These are phyloP conservation scores for Diadema setosum DNA, from an alignment of 35 echinoderm and acorn worm species.

Conservation along the genomic window DNA sequence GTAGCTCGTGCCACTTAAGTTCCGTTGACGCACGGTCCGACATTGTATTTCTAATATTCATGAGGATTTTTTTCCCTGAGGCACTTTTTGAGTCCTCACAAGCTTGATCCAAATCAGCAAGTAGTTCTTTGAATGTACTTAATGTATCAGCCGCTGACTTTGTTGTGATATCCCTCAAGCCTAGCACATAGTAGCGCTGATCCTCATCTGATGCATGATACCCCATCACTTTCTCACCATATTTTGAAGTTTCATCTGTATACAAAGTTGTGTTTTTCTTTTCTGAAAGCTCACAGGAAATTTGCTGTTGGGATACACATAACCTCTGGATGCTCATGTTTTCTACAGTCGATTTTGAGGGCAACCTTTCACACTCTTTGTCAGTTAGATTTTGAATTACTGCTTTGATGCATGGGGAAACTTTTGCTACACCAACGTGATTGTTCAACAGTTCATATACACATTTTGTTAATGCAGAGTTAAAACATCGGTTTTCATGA, in stretches of 20 bases:
- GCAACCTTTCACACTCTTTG: background rate
- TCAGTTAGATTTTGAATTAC: background rate
- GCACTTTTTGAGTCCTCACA: background rate
- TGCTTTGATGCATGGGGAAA: too few relatives aligned
- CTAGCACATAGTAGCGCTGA: background rate
- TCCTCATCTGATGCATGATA: background rate
- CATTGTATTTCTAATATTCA: conserved; percentile 53
- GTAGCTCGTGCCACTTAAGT: background rate
- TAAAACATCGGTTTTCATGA: background rate
- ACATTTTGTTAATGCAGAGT: background rate
- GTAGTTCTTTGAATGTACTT: conserved; percentile 21
- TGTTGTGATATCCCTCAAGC: conserved; percentile 11
- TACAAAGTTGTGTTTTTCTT: background rate
- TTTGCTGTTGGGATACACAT: background rate
- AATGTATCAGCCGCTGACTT: conserved; percentile 44
- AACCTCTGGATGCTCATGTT: background rate
- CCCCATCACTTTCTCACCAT: background rate
- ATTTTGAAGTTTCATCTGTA: background rate
- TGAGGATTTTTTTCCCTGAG: background rate
- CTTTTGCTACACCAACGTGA: background rate
- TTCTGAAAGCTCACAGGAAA: background rate
- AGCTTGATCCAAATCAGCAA: conserved; percentile 21
- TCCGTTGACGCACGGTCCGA: conserved; percentile 34
- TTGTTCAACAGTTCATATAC: background rate
- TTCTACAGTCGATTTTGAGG: background rate